Evolutionary conservation across 1,140 invertebrate species (phyloP), one percentile per base, ranked within the genome.

Genomic region (Monomorium pharaonis): DNA sequence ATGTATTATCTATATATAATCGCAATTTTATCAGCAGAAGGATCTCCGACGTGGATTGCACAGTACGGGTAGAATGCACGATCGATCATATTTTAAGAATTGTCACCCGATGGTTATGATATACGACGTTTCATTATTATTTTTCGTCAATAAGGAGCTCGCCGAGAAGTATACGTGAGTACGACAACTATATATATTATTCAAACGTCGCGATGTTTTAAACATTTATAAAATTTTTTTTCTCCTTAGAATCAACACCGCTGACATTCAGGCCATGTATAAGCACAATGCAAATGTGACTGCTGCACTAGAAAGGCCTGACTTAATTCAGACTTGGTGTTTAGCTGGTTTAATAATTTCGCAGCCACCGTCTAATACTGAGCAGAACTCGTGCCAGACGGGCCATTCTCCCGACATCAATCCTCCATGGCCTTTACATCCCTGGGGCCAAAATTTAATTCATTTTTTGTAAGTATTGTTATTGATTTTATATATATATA

Each of bases 301-400:
- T 27, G 96, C 96, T 9, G 95, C 96, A 30, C 95, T 97, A 65
- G 97, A 97, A 9, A 96, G 98, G 54, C 96, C 96, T 86, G 98
- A 99, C 95, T 94, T 99, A 56, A 96, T 98, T 21, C 98, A 98
- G 94, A 96, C 98, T 56, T 99, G 98, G 98, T 96, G 96, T 18
- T 94, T 99, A 83, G 97, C 98, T 16, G 96, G 97, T 88, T 94
- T 98, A 49, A 97, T 97, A 1, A 96, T 96, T 63, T 96, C 97
- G 0, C 94, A 96, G 86, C 92, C 86, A 37, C 87, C 91, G 78
- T 93, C 87, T 65, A 93, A 86, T 91, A 94, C 85, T 78, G 88
- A 69, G 51, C 88, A 88, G 89, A 89, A 88, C 87, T 63, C 91
- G 89, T 60, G 77, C 84, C 78, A 95, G 92, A 69, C 30, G 2